Evolutionary conservation across 2,888 invertebrate genomes (phyloP).

Genomic region (Limnephilus marmoratus): DNA sequence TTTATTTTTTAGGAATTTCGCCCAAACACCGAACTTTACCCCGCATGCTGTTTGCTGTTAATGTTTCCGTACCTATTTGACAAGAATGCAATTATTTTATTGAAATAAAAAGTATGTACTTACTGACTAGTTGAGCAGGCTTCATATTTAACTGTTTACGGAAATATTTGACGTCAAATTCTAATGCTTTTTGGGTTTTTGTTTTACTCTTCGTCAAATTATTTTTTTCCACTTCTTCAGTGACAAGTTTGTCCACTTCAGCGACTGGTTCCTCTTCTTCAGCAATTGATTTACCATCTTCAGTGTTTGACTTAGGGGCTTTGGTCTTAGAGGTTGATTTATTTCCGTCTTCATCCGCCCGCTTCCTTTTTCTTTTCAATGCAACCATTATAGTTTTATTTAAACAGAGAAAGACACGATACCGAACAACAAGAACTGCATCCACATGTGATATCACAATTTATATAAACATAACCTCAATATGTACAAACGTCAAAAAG

Average conservation of each 20-base stretch:
- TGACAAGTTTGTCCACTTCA: slow-evolving; percentile 67
- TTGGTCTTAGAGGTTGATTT: slow-evolving; percentile 67
- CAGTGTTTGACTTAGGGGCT: slow-evolving; percentile 51
- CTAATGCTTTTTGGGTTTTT: slow-evolving; percentile 68
- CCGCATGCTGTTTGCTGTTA: not conserved
- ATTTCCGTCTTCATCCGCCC: slow-evolving; percentile 68
- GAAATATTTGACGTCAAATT: slow-evolving; percentile 79
- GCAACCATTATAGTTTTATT: slow-evolving; percentile 27
- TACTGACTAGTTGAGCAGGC: slow-evolving; percentile 78
- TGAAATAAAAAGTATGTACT: slow-evolving; percentile 64
- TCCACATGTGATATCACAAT: not conserved
- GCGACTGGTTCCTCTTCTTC: slow-evolving; percentile 54
- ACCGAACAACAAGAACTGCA: not conserved
- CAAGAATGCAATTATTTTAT: not conserved
- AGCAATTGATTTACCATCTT: slow-evolving; percentile 46
- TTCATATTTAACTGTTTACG: slow-evolving; percentile 77
- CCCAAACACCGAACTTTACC: no score
- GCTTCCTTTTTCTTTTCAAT: slow-evolving; percentile 69
- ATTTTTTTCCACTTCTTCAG: slow-evolving; percentile 55
- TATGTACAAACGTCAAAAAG: not conserved
- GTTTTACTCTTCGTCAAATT: slow-evolving; percentile 63
- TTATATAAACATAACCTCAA: slow-evolving; percentile 31
- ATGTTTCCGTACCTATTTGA: not conserved
- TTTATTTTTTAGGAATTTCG: no score
- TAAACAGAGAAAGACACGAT: not conserved